Percentiles rank a stretch among this genome's conserved stretches.
These are phyloP conservation scores for Helleia helle DNA, from an alignment of 2,888 invertebrate species.

Conservation along the genomic window DNA sequence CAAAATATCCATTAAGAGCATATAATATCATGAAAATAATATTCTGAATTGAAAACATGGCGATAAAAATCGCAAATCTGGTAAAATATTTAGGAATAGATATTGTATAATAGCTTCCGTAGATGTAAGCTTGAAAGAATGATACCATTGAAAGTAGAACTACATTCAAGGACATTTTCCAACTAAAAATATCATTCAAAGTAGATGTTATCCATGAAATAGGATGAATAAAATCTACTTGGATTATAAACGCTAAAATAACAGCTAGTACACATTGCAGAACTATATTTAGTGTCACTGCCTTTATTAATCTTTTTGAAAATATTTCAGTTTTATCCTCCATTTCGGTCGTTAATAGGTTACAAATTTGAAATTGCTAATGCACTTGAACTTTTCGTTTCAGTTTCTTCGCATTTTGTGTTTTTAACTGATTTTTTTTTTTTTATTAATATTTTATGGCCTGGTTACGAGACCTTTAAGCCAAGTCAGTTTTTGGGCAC, in stretches of 20 bases:
- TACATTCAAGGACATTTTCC: conserved; percentile 78
- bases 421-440: no score
- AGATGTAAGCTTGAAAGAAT: conserved; percentile 80
- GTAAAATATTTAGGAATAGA: conserved; percentile 76
- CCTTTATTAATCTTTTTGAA: conserved; percentile 73
- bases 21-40: conserved; percentile 72
- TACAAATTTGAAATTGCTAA: no score
- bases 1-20: conserved; percentile 76
- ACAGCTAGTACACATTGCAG: conserved; percentile 69
- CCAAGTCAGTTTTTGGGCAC: no score
- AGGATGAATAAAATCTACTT: conserved; percentile 77
- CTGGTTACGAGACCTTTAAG: no score
- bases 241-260: conserved; percentile 69
- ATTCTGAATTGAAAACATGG: conserved; percentile 76
- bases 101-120: conserved; percentile 79
- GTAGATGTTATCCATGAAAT: conserved; percentile 77
- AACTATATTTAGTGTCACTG: conserved; percentile 74
- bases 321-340: conserved; percentile 70
- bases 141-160: conserved; percentile 77
- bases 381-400: no score
- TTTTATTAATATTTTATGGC: no score
- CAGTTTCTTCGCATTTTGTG: no score
- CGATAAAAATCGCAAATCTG: conserved; percentile 78
- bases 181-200: conserved; percentile 71
- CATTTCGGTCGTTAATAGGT: conserved; percentile 34